Percentiles rank a stretch among this genome's conserved stretches.
phyloP scores from a whole-genome alignment of 2,113 vertebrate genomes.

The Helogale parvula region DNA sequence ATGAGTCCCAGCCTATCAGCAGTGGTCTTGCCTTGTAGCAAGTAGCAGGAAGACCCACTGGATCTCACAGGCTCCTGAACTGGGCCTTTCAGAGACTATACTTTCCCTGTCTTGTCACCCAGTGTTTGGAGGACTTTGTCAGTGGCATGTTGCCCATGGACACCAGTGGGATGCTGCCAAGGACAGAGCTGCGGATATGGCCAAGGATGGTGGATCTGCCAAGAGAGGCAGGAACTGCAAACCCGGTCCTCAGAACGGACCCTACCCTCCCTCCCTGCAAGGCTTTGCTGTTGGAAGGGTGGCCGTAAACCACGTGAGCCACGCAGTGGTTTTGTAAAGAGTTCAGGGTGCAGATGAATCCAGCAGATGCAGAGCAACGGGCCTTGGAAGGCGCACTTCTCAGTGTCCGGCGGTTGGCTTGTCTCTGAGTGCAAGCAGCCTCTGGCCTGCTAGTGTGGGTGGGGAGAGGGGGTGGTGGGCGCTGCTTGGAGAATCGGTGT shows the following conservation, averaged over 20 bases:
- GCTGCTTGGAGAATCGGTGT: background rate
- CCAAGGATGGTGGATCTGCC: rapidly evolving
- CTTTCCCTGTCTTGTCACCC: background rate
- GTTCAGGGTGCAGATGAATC: background rate
- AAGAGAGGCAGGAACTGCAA: background rate
- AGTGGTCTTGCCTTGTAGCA: background rate
- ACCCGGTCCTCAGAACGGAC: rapidly evolving
- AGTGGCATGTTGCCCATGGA: background rate
- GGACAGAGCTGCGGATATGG: background rate
- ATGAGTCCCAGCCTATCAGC: background rate
- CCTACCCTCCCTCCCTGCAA: background rate
- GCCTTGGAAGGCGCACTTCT: background rate
- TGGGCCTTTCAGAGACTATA: background rate
- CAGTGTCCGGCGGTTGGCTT: background rate
- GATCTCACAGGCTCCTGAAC: background rate
- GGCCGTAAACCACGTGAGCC: rapidly evolving
- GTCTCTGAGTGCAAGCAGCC: background rate
- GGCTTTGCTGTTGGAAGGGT: too few species aligned
- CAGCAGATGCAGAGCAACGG: background rate
- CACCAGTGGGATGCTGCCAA: background rate
- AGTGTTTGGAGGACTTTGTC: background rate
- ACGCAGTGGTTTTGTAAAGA: background rate
- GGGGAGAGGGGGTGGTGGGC: background rate
- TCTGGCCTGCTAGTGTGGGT: background rate
- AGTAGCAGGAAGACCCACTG: rapidly evolving